A percentile compares a stretch with the other conserved stretches of the same genome.
Conservation (phyloP, 2,797 vertebrate species). For the Sarcophilus harrisii region DNA sequence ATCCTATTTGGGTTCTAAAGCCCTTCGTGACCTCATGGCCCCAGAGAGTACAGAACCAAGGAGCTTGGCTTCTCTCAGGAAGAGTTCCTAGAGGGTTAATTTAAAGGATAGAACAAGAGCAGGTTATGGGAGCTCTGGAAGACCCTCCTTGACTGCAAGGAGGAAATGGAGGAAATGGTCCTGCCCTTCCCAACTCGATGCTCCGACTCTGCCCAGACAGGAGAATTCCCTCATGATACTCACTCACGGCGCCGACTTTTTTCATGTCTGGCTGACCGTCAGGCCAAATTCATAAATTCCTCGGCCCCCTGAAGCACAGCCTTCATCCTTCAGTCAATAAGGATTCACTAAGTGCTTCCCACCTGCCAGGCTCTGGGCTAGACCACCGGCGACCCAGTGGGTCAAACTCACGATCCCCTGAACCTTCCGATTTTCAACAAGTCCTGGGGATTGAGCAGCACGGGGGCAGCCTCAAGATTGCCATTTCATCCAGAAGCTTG, state of each 20-base stretch:
- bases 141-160: background rate
- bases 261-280: background rate
- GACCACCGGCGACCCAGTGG: background rate
- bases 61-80: background rate
- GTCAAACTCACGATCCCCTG: background rate
- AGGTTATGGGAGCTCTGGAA: background rate
- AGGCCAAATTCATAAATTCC: background rate
- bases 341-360: background rate
- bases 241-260: background rate
- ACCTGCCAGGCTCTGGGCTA: background rate
- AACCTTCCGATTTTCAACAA: constrained; percentile 66
- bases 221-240: too few relatives aligned
- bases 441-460: constrained; percentile 60
- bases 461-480: constrained; percentile 62
- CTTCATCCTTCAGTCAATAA: background rate
- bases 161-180: background rate
- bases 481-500: background rate
- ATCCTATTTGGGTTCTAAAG: background rate
- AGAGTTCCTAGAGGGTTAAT: background rate
- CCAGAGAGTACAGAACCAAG: background rate
- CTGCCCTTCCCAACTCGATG: background rate
- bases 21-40: background rate
- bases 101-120: background rate
- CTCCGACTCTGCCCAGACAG: background rate
- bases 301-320: background rate